These are phyloP conservation scores for Baronia brevicornis DNA, from an alignment of 2,888 invertebrate species.

Conservation along the genomic window DNA sequence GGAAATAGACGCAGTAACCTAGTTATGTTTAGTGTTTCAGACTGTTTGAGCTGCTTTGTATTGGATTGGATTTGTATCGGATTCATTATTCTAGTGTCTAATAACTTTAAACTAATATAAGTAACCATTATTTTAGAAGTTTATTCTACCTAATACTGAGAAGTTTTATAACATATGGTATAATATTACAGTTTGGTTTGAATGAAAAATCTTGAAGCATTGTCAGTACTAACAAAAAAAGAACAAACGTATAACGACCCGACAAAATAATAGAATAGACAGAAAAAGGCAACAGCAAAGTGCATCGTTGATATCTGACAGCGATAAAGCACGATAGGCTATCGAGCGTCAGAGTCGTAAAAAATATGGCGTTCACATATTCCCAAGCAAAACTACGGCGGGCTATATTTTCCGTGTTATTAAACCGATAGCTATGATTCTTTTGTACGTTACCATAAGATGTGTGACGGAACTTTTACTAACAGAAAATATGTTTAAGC, in stretches of 20 bases:
- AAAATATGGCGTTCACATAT: too few relatives aligned
- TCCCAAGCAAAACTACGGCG: not conserved
- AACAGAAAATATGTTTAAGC: too few relatives aligned
- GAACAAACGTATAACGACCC: constrained; percentile 11
- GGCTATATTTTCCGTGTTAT: constrained; percentile 5
- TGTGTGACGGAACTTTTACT: not conserved
- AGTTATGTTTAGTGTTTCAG: constrained; percentile 6
- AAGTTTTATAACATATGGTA: too few relatives aligned
- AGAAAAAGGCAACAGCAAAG: constrained; percentile 3
- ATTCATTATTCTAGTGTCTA: too few relatives aligned
- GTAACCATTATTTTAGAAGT: too few relatives aligned
- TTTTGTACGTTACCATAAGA: constrained; percentile 1
- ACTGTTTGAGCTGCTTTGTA: too few relatives aligned
- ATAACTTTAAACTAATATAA: too few relatives aligned
- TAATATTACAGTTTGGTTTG: too few relatives aligned
- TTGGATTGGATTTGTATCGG: too few relatives aligned
- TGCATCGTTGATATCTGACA: constrained; percentile 8
- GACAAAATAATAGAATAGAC: constrained; percentile 7
- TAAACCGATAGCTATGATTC: constrained; percentile 4
- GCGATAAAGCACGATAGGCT: constrained; percentile 6
- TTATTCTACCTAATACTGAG: too few relatives aligned
- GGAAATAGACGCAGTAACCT: constrained; percentile 7
- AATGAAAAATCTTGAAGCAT: too few relatives aligned
- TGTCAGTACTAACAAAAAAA: too few relatives aligned
- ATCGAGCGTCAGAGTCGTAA: constrained; percentile 10